phyloP scores from a whole-genome alignment of 2,797 vertebrate genomes.

The Thamnophis elegans region DNA sequence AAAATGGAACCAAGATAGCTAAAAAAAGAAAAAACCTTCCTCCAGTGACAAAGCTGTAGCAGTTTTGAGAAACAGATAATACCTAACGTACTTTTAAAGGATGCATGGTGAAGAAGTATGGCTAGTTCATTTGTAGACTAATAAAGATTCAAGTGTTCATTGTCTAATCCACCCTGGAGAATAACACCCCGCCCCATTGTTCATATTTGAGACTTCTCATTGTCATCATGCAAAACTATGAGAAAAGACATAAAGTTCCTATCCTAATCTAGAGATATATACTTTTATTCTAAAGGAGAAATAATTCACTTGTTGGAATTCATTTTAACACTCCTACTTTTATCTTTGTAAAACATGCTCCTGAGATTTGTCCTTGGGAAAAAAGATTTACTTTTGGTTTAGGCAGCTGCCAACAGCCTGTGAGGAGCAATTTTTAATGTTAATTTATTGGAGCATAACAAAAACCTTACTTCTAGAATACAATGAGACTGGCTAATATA shows the following conservation, averaged over 20 bases:
- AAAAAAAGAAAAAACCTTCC: background rate
- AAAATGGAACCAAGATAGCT: too few relatives aligned
- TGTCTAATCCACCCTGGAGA: background rate
- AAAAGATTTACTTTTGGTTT: background rate
- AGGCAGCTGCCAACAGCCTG: background rate
- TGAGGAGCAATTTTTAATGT: background rate
- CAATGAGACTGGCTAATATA: background rate
- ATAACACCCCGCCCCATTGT: background rate
- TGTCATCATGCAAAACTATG: background rate
- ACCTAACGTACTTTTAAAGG: background rate
- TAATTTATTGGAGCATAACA: background rate
- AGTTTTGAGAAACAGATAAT: background rate
- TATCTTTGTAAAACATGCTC: background rate
- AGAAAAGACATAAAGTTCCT: background rate
- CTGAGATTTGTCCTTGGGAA: background rate
- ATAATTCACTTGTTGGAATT: background rate
- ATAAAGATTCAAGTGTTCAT: background rate
- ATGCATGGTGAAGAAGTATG: background rate
- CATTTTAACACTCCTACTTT: background rate
- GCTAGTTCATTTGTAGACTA: background rate
- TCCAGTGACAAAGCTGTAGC: background rate
- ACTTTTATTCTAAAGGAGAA: background rate
- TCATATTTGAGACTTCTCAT: background rate
- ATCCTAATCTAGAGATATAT: background rate
- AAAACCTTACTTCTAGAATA: background rate